Evolutionary conservation across 2,888 invertebrate genomes (phyloP).

Genomic region (Scrobipalpa atriplicella): DNA sequence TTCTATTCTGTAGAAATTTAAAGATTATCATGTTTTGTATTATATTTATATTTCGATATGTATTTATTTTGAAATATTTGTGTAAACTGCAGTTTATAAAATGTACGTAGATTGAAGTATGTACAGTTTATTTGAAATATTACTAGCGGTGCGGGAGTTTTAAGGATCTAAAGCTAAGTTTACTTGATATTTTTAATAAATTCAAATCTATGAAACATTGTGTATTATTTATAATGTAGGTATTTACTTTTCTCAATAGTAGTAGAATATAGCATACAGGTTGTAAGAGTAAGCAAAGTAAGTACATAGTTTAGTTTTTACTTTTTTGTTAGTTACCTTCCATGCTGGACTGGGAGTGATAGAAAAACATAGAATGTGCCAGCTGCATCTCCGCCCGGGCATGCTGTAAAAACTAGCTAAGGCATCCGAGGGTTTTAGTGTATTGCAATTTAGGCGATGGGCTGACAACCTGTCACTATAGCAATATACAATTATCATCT

Average conservation of each 20-base stretch:
- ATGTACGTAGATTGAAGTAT: background rate
- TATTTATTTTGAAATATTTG: background rate
- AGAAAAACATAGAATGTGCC: no score
- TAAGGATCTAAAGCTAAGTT: conserved; percentile 61
- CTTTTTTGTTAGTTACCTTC: no score
- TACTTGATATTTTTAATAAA: conserved; percentile 59
- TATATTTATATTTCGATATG: background rate
- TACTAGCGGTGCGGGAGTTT: conserved; percentile 41
- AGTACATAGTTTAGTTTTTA: no score
- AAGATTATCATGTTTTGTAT: background rate
- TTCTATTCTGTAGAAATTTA: background rate
- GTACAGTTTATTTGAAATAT: conserved; percentile 67
- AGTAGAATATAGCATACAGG: background rate
- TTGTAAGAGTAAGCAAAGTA: no score
- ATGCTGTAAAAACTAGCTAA: no score
- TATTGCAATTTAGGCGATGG: no score
- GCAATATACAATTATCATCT: no score
- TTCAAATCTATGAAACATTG: conserved; percentile 40
- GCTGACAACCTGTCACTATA: no score
- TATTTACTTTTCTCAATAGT: background rate
- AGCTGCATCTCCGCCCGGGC: no score
- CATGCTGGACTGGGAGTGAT: no score
- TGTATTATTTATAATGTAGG: conserved; percentile 43
- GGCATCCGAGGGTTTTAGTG: no score
- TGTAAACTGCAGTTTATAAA: background rate